Base-by-base conservation (phyloP, 2,797 vertebrate genomes). In the Podarcis siculus region DNA sequence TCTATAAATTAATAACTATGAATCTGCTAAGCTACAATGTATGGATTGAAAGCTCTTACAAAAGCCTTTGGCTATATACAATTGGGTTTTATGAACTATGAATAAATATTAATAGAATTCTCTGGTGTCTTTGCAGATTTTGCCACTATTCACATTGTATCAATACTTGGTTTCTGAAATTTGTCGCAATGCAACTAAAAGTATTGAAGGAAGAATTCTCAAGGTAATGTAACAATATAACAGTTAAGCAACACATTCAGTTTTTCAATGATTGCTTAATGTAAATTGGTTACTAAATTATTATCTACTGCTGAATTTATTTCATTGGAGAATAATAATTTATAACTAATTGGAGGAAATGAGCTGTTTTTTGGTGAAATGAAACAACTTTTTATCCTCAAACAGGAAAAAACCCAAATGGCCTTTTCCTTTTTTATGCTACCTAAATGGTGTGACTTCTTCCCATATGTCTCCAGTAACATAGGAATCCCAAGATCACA, bases 131-230 rank as follows among this genome's bases (percentile, higher is more conserved):
- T 89, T 96, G 35, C 95, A 99, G 99, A 93, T 98, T 89, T 96
- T 99, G 92, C 99, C 99, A 39, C 78, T 98, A 30, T 94, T 99
- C 85, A 95, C 97, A 19, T 95, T 99, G 84, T 98, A 98, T 91
- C 96, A 98, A 19, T 97, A 99, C 94, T 94, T 98, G 94, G 98
- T 98, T 86, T 97, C 96, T 83, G 96, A 94, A 84, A 93, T 98
- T 92, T 99, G 98, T 94, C 97, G 97, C 94, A 97, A 99, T 85
- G 30, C 97, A 3, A 89, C 94, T 23, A 98, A 96, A 95, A 97
- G 96, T 72, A 91, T 98, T 87, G 97, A 97, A 94, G 98, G 97
- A 94, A 98, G 97, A 95, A 97, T 99, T 87, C 95, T 99, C 13
- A 98, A 99, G 98, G 99, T 99, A 95, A 96, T 94, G 4, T 91